These are phyloP conservation scores for Aphelinus atriplicis DNA, from an alignment of 1,140 invertebrate genomes.

Conservation along the genomic window DNA sequence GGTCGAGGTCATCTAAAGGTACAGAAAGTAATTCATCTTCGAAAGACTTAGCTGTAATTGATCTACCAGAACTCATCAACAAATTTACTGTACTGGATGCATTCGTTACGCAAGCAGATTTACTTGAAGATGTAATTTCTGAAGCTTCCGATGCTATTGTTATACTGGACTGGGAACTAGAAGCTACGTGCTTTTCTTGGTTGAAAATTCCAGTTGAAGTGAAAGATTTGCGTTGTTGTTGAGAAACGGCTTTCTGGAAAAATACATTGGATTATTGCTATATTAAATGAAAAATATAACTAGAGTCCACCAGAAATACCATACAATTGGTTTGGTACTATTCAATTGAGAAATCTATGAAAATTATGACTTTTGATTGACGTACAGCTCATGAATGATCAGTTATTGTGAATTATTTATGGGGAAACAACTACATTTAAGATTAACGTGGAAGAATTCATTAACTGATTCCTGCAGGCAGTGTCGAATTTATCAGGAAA, in stretches of 20 bases:
- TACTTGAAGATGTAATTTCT: constrained; percentile 70
- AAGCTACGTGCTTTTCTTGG: constrained; percentile 79
- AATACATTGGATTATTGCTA: constrained; percentile 9
- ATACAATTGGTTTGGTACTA: neutral
- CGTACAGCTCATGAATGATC: neutral
- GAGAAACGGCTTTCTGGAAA: constrained; percentile 78
- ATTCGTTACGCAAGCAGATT: constrained; percentile 71
- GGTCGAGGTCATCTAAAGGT: constrained; percentile 83
- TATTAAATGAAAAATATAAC: constrained; percentile 8
- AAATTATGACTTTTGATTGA: neutral
- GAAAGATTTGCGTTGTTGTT: constrained; percentile 84
- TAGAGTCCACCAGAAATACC: constrained; percentile 3
- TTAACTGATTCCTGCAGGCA: too few relatives aligned
- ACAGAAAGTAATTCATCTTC: constrained; percentile 73
- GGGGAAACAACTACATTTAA: too few relatives aligned
- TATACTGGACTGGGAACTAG: constrained; percentile 77
- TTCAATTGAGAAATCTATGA: neutral
- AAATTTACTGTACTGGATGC: constrained; percentile 71
- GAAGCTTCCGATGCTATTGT: constrained; percentile 75
- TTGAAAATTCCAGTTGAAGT: constrained; percentile 82
- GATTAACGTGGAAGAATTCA: too few relatives aligned
- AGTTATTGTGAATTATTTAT: too few relatives aligned
- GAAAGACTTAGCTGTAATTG: constrained; percentile 52
- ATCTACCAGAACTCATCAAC: constrained; percentile 70
- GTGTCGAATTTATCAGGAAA: too few relatives aligned